Evolutionary conservation across 2,113 vertebrate genomes (phyloP).

Genomic region (Dipodomys merriami): DNA sequence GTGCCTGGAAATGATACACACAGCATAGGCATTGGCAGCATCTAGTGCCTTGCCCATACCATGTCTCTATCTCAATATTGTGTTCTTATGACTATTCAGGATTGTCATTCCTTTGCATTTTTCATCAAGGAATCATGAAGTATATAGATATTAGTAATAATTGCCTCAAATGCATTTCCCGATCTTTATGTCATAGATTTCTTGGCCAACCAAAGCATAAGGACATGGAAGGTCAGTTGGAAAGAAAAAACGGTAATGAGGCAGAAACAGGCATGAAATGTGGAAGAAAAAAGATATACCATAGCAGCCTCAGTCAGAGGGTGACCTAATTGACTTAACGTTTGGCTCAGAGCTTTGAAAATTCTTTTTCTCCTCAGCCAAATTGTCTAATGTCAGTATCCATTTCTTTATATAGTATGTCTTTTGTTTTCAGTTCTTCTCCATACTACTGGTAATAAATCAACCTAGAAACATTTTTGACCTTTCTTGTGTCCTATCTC

Average conservation of each 20-base stretch:
- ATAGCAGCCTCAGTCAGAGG: neutral
- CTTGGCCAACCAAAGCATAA: neutral
- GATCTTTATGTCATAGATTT: neutral
- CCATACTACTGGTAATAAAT: constrained; percentile 60
- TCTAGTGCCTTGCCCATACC: neutral
- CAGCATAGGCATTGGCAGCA: neutral
- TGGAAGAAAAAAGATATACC: neutral
- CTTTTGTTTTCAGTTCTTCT: constrained; percentile 17
- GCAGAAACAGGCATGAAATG: constrained; percentile 12
- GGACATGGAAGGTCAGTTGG: neutral
- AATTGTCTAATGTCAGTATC: constrained; percentile 16
- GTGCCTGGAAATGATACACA: neutral
- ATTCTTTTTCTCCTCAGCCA: neutral
- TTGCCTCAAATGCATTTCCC: neutral
- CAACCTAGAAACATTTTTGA: constrained; percentile 17
- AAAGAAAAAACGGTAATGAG: neutral
- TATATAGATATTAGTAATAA: neutral
- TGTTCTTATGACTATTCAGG: neutral
- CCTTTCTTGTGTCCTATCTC: neutral
- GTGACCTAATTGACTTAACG: constrained; percentile 2
- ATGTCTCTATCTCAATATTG: rapidly evolving
- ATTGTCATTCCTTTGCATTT: neutral
- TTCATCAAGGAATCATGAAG: neutral
- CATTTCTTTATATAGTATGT: constrained; percentile 46
- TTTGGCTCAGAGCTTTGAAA: constrained; percentile 40